These are phyloP conservation scores for Paramormyrops hopkinsi DNA, from an alignment of 2,797 vertebrate genomes.

Conservation along the genomic window DNA sequence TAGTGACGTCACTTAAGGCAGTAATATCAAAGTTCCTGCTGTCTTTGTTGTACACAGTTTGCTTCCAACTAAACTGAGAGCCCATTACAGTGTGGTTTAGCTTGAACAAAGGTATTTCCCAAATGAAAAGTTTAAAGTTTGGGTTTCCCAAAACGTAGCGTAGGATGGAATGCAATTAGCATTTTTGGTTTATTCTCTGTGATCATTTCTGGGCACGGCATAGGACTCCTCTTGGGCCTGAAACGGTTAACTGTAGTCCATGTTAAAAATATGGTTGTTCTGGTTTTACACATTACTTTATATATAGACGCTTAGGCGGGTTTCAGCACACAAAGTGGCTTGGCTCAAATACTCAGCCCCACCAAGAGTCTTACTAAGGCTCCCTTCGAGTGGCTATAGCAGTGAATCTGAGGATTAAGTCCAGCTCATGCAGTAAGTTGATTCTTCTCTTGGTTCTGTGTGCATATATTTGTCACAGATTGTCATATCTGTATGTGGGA, in stretches of 20 bases:
- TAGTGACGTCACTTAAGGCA: neutral
- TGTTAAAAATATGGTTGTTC: conserved; percentile 25
- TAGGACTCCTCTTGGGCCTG: conserved; percentile 10
- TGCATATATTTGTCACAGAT: neutral
- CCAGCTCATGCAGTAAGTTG: conserved; percentile 54
- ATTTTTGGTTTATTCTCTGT: neutral
- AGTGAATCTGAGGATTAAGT: conserved; percentile 37
- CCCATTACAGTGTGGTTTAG: neutral
- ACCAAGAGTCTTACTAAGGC: conserved; percentile 39
- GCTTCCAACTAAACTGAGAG: neutral
- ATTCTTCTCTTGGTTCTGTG: conserved; percentile 23
- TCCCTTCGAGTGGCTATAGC: conserved; percentile 34
- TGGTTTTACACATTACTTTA: conserved; percentile 56
- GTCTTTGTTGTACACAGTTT: neutral
- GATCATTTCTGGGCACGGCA: neutral
- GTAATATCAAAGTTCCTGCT: neutral
- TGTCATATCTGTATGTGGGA: neutral
- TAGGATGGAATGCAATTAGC: neutral
- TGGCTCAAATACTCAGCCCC: conserved; percentile 50
- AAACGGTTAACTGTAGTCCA: conserved; percentile 26
- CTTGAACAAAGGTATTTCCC: neutral
- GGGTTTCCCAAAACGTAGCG: neutral
- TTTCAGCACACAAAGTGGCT: conserved; percentile 61
- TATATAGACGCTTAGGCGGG: conserved; percentile 67
- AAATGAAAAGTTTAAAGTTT: conserved; percentile 12